Evolutionary conservation across 1,140 invertebrate species (phyloP).

Genomic region (Lepidurus apus): DNA sequence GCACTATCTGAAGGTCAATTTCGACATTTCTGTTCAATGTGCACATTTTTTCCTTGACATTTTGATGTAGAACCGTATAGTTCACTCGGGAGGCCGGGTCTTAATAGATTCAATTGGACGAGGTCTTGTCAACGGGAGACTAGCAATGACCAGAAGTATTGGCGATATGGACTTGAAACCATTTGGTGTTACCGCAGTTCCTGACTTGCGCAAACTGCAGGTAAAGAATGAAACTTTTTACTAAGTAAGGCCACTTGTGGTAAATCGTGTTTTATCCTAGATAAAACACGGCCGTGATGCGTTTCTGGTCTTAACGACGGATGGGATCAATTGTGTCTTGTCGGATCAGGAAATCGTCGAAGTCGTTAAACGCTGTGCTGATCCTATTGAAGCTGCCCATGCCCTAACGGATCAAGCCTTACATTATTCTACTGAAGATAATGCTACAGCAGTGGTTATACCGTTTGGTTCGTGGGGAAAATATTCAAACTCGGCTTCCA

Average conservation of each 20-base stretch:
- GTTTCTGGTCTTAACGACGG: constrained; percentile 52
- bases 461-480: constrained; percentile 54
- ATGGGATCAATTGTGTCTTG: constrained; percentile 53
- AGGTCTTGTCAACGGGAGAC: constrained; percentile 41
- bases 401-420: constrained; percentile 51
- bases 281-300: constrained; percentile 53
- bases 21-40: constrained; percentile 24
- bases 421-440: constrained; percentile 54
- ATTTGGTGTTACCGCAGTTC: constrained; percentile 51
- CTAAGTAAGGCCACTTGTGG: background rate
- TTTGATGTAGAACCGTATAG: constrained; percentile 40
- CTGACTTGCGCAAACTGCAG: constrained; percentile 47
- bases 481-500: constrained; percentile 32
- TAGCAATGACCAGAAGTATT: constrained; percentile 55
- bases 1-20: constrained; percentile 30
- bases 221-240: constrained; percentile 39
- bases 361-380: constrained; percentile 46
- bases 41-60: constrained; percentile 17
- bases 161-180: constrained; percentile 54
- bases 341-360: constrained; percentile 52
- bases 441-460: constrained; percentile 50
- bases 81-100: constrained; percentile 44
- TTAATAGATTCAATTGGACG: constrained; percentile 47
- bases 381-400: constrained; percentile 49
- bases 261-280: constrained; percentile 42